These are phyloP conservation scores for Pogonomyrmex barbatus DNA, from an alignment of 1,140 invertebrate genomes.

Conservation along the genomic window DNA sequence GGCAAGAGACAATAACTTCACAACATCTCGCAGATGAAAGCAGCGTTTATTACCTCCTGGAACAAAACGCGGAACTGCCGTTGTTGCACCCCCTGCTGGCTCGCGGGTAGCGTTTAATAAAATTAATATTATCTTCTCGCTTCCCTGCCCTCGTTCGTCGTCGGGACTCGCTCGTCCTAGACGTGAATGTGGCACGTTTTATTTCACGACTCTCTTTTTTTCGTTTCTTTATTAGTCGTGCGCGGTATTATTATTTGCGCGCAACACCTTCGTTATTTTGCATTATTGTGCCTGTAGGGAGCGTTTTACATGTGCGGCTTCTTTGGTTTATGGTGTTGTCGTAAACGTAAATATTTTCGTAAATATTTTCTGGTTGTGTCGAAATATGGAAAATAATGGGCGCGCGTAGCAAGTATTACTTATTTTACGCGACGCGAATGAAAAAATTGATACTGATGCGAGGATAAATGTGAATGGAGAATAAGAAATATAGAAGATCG, in stretches of 20 bases:
- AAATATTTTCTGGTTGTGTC: slow-evolving; percentile 3
- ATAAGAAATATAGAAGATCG: neutral
- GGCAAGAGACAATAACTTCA: slow-evolving; percentile 73
- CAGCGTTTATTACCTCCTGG: slow-evolving; percentile 74
- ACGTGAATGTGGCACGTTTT: slow-evolving; percentile 56
- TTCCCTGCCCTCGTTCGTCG: neutral
- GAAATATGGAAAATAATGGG: slow-evolving; percentile 34
- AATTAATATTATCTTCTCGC: slow-evolving; percentile 70
- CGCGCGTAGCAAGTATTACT: slow-evolving; percentile 35
- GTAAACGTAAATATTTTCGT: too few species aligned
- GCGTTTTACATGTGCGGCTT: slow-evolving; percentile 36
- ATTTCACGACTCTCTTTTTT: slow-evolving; percentile 48
- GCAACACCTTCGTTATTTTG: slow-evolving; percentile 40
- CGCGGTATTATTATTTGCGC: slow-evolving; percentile 32
- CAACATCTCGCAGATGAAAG: slow-evolving; percentile 76
- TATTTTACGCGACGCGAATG: slow-evolving; percentile 20
- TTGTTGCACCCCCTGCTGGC: slow-evolving; percentile 55
- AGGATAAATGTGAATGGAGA: neutral
- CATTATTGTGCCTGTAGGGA: slow-evolving; percentile 21
- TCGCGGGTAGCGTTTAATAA: slow-evolving; percentile 72
- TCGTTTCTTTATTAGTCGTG: slow-evolving; percentile 27
- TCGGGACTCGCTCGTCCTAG: slow-evolving; percentile 32
- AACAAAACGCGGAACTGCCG: slow-evolving; percentile 70
- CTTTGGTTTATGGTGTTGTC: slow-evolving; percentile 31
- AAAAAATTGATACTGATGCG: neutral